Conservation (phyloP, 2,888 invertebrate species). For the Pristionchus exspectatus region DNA sequence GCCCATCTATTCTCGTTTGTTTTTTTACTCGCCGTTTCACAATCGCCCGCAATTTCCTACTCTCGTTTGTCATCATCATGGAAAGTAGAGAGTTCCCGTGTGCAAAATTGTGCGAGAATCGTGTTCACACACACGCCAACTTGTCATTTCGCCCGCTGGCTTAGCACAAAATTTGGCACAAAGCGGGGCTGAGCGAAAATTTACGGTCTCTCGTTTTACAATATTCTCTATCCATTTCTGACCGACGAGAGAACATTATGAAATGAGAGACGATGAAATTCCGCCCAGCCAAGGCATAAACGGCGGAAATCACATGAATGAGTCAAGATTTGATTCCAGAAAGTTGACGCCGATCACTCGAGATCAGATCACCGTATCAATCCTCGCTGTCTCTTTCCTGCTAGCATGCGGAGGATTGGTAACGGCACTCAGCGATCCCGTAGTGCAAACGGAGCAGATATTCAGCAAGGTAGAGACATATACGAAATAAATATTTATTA, state of each 20-base stretch:
- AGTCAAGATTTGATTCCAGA: not conserved
- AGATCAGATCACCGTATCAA: slow-evolving; percentile 58
- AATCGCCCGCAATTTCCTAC: not conserved
- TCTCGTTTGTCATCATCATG: slow-evolving; percentile 31
- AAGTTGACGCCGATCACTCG: slow-evolving; percentile 21
- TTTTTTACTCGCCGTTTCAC: slow-evolving; percentile 3
- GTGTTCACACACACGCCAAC: not conserved
- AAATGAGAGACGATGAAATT: too few relatives aligned
- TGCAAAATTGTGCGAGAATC: slow-evolving; percentile 13
- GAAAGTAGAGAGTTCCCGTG: not conserved
- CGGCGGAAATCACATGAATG: not conserved
- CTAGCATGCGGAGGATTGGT: slow-evolving; percentile 65
- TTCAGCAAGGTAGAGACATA: slow-evolving; percentile 16
- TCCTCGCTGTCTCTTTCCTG: slow-evolving; percentile 60
- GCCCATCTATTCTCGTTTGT: not conserved
- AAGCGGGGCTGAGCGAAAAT: not conserved
- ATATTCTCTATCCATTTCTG: too few relatives aligned
- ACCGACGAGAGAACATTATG: too few relatives aligned
- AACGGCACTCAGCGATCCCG: slow-evolving; percentile 64
- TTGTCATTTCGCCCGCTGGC: not conserved
- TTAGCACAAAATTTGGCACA: not conserved
- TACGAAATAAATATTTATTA: not conserved
- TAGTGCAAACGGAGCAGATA: slow-evolving; percentile 28
- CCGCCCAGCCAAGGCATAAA: too few relatives aligned
- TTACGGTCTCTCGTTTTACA: too few relatives aligned